phyloP scores from a whole-genome alignment of 1,140 invertebrate genomes.

The Brachionus calyciflorus region DNA sequence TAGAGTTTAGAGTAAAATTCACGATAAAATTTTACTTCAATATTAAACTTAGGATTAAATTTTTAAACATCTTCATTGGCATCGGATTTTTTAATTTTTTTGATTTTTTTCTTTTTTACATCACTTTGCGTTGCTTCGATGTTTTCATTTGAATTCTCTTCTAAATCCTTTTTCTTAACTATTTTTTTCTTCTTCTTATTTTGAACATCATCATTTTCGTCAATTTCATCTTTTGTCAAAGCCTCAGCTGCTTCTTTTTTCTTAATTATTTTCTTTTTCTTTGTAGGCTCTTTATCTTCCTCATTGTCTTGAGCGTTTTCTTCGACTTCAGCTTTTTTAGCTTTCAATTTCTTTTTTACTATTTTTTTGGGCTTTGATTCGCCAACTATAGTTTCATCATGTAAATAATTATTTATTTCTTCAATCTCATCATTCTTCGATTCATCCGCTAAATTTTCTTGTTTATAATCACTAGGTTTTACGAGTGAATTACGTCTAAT shows the following conservation, averaged over 20 bases:
- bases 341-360: slow-evolving; percentile 12
- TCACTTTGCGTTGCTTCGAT: neutral
- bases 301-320: neutral
- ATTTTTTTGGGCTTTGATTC: neutral
- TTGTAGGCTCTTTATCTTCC: neutral
- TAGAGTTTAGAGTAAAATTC: neutral
- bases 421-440: neutral
- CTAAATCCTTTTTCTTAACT: slow-evolving; percentile 1
- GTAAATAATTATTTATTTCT: neutral
- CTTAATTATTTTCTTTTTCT: neutral
- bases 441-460: neutral
- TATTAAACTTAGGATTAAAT: no score
- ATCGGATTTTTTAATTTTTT: slow-evolving; percentile 21
- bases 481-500: slow-evolving; percentile 1
- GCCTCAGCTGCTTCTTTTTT: slow-evolving; percentile 5
- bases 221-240: neutral
- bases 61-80: neutral
- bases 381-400: neutral
- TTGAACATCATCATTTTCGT: neutral
- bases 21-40: no score
- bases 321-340: neutral
- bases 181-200: neutral
- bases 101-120: neutral
- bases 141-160: neutral
- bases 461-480: neutral